phyloP scores from a whole-genome alignment of 2,888 invertebrate genomes.

The Pharmacophagus antenor region DNA sequence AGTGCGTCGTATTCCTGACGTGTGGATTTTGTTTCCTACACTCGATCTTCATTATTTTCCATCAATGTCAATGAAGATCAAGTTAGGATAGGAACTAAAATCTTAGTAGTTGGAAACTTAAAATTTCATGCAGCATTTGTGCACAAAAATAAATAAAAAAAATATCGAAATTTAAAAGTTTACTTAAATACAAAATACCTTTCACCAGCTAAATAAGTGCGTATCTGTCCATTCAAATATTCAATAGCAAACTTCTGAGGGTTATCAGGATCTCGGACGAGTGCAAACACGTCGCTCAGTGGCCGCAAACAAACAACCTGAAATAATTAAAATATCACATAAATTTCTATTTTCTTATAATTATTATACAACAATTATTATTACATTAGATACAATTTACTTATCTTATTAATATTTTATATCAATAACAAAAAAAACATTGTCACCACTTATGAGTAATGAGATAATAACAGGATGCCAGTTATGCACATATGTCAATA shows the following conservation, averaged over 20 bases:
- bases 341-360: neutral
- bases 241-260: conserved; percentile 97
- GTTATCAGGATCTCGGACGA: conserved; percentile 93
- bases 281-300: conserved; percentile 91
- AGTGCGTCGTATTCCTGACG: too few species aligned
- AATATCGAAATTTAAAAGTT: too few species aligned
- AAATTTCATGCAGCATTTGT: too few species aligned
- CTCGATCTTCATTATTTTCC: too few species aligned
- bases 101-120: too few species aligned
- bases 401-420: neutral
- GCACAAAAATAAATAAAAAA: neutral
- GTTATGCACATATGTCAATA: neutral
- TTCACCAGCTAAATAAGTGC: conserved; percentile 95
- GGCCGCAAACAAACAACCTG: conserved; percentile 89
- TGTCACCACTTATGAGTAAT: neutral
- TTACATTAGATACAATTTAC: too few species aligned
- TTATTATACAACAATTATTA: too few species aligned
- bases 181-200: conserved; percentile 79
- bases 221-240: conserved; percentile 93
- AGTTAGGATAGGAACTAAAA: too few species aligned
- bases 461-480: neutral
- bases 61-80: too few species aligned
- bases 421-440: neutral
- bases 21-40: too few species aligned
- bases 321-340: neutral